Evolutionary conservation across 2,113 vertebrate species (phyloP).

Genomic region (Centropus bengalensis): DNA sequence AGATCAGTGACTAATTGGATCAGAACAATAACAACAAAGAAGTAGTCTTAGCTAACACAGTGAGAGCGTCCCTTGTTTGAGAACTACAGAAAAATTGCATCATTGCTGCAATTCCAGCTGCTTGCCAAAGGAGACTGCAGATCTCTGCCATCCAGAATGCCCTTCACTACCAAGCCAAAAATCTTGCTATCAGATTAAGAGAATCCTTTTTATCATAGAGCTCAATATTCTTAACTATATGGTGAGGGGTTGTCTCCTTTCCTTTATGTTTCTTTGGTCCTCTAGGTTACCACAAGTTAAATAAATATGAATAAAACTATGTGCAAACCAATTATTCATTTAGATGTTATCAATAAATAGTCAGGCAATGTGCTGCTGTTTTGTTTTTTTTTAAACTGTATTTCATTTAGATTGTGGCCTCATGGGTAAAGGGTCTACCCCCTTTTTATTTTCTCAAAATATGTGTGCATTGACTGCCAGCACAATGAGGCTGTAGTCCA

Average conservation of each 20-base stretch:
- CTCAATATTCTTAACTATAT: neutral
- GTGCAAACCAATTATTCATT: neutral
- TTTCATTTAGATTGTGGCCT: neutral
- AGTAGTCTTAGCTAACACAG: neutral
- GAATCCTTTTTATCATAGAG: neutral
- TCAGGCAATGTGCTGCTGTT: neutral
- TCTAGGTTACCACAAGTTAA: neutral
- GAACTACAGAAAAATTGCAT: slow-evolving; percentile 42
- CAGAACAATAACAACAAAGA: slow-evolving; percentile 52
- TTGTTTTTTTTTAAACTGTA: neutral
- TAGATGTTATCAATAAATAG: neutral
- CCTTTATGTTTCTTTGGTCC: neutral
- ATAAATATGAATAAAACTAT: neutral
- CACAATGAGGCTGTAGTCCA: neutral
- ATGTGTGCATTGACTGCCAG: neutral
- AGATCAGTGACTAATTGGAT: slow-evolving; percentile 45
- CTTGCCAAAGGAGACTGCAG: slow-evolving; percentile 7
- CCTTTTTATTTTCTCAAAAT: neutral
- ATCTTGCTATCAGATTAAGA: neutral
- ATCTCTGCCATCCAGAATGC: neutral
- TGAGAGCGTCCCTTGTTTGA: slow-evolving; percentile 62
- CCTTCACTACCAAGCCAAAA: slow-evolving; percentile 10
- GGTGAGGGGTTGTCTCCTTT: neutral
- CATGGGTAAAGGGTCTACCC: neutral
- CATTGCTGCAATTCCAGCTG: slow-evolving; percentile 40